These are phyloP conservation scores for Lordiphosa mommai DNA, from an alignment of 1,140 invertebrate species.

Conservation along the genomic window DNA sequence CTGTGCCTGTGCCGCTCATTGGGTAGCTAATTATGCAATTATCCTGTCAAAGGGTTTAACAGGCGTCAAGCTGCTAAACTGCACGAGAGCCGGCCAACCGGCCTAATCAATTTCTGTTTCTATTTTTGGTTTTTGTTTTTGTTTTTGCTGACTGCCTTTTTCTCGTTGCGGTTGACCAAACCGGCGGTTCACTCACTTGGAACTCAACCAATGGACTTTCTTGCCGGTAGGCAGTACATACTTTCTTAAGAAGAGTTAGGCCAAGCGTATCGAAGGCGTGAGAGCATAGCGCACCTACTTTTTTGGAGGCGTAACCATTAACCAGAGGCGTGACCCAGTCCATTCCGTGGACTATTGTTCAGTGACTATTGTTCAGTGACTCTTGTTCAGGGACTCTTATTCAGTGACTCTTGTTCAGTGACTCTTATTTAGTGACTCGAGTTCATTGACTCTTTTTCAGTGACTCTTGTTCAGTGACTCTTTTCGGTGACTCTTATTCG, in stretches of 20 bases:
- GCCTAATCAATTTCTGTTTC: conserved; percentile 56
- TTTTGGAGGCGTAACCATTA: too few species aligned
- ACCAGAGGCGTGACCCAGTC: too few species aligned
- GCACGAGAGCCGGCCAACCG: conserved; percentile 19
- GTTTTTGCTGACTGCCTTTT: conserved; percentile 15
- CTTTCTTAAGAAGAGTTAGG: conserved; percentile 17
- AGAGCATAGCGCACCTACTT: background rate
- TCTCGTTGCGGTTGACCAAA: conserved; percentile 69
- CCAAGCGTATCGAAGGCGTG: conserved; percentile 8
- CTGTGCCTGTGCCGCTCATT: conserved; percentile 22
- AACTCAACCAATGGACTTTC: conserved; percentile 21
- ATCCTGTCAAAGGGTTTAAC: conserved; percentile 51
- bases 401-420: too few species aligned
- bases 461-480: too few species aligned
- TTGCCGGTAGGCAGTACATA: background rate
- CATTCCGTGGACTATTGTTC: too few species aligned
- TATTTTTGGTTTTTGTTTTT: background rate
- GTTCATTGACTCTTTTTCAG: too few species aligned
- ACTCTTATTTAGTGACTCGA: too few species aligned
- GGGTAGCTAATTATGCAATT: conserved; percentile 74
- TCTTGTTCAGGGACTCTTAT: too few species aligned
- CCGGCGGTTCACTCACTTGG: conserved; percentile 53
- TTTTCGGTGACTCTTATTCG: too few species aligned
- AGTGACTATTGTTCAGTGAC: too few species aligned
- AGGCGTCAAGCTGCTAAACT: conserved; percentile 57